phyloP scores from a whole-genome alignment of 1,140 invertebrate genomes.

The Panulirus ornatus region DNA sequence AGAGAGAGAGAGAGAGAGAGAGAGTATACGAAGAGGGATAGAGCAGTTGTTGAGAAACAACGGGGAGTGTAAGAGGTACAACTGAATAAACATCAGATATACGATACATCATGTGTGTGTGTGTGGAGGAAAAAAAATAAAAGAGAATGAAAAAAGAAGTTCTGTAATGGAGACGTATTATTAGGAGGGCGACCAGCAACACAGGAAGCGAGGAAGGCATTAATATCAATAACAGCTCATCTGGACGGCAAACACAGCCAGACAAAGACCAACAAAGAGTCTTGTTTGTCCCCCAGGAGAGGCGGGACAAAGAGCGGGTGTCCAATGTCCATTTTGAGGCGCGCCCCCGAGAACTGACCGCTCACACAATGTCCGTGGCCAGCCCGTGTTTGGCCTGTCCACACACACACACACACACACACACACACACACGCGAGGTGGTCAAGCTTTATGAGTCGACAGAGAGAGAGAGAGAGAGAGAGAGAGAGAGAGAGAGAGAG shows the following conservation, averaged over 20 bases:
- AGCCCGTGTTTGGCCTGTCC: neutral
- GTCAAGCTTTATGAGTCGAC: too few relatives aligned
- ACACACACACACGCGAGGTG: too few relatives aligned
- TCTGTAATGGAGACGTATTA: too few relatives aligned
- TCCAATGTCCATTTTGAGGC: slow-evolving; percentile 54
- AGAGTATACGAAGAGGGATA: neutral
- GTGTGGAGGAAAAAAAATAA: too few relatives aligned
- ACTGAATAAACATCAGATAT: too few relatives aligned
- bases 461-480: too few relatives aligned
- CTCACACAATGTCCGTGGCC: neutral
- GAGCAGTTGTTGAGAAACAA: neutral
- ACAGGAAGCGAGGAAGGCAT: slow-evolving; percentile 19
- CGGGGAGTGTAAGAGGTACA: too few relatives aligned
- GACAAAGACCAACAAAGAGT: slow-evolving; percentile 42
- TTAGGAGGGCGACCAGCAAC: too few relatives aligned
- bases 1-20: neutral
- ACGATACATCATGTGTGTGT: too few relatives aligned
- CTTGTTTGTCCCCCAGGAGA: slow-evolving; percentile 52
- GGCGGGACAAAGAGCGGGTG: slow-evolving; percentile 41
- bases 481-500: too few relatives aligned
- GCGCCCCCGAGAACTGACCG: slow-evolving; percentile 10
- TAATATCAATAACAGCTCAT: slow-evolving; percentile 64
- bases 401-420: neutral
- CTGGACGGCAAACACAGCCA: slow-evolving; percentile 46
- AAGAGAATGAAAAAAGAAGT: too few relatives aligned